Percentiles rank a stretch among this genome's conserved stretches.
Conservation (phyloP, 2,888 invertebrate genomes). For the Unio delphinus region DNA sequence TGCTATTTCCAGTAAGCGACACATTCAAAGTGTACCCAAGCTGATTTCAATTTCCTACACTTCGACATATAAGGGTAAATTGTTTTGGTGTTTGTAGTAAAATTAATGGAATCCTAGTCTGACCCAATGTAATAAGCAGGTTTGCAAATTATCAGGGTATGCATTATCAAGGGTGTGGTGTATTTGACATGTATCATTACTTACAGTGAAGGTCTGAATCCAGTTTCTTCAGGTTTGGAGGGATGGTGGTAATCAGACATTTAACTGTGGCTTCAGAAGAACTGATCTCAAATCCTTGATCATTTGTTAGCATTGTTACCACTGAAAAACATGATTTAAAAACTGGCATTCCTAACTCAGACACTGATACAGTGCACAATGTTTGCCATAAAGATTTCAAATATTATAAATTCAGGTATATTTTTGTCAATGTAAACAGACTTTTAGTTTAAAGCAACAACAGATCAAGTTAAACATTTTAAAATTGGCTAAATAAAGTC, state of each 20-base stretch:
- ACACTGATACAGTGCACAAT: not conserved
- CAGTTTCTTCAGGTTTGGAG: constrained; percentile 92
- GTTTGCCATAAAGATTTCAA: not conserved
- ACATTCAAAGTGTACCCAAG: no score
- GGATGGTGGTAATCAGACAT: constrained; percentile 93
- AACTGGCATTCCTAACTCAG: not conserved
- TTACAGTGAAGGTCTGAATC: constrained; percentile 86
- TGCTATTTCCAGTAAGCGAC: no score
- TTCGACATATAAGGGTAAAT: no score
- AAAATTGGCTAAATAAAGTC: no score
- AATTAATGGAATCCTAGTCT: no score
- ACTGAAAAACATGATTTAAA: constrained; percentile 59
- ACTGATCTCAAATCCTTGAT: constrained; percentile 90
- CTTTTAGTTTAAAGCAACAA: no score
- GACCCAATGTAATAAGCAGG: no score
- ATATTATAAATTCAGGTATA: not conserved
- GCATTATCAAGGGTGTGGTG: no score
- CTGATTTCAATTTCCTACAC: no score
- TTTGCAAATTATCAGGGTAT: no score
- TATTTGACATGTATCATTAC: constrained; percentile 26
- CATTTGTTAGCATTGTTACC: constrained; percentile 74
- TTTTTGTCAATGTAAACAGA: not conserved
- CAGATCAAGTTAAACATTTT: no score
- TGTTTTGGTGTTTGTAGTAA: no score
- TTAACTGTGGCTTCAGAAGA: constrained; percentile 89